Base-by-base conservation (phyloP, 2,888 invertebrate species). In the Harpagoxenus sublaevis region DNA sequence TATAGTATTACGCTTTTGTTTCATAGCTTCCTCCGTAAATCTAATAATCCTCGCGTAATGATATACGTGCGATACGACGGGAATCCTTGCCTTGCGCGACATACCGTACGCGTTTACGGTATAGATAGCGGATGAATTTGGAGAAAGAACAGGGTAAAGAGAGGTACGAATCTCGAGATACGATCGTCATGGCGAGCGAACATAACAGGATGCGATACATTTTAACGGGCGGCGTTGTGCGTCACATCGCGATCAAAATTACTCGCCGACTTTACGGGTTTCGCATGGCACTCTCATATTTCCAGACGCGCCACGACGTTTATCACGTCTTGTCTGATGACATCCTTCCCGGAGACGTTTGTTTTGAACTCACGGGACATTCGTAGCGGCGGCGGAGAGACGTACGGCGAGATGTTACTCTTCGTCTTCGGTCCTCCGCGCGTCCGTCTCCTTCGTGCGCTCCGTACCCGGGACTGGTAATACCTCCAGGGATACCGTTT, bases 281-380 rank as follows among this genome's bases (percentile, higher is more conserved):
- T 73, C 62, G 83, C 87, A 48, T 68, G 82, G 65, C 75, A 85
- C 60, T 68, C 87, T 89, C 89, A 84, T 89, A 88, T 86, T 84
- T 89, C 83, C 88, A 68, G 84, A 55, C 70, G 55, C 60, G 60
- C 68, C 70, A 42, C 78, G 75, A 66, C 88, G 88, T 90, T 90
- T 86, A 90, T 90, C 90, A 87, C 84, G 86, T 88, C 83, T 57
- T 82, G 85, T 89, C 88, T 84, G 88, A 90, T 85, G 90, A 89
- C 85, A 86, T 84, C 71, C 86, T 75, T 79, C 84, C 74, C 85
- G 84, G 85, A 84, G 88, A 90, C 87, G 90, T 90, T 90, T 89
- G 90, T 89, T 90, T 90, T 89, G 87, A 89, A 84, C 87, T 84
- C 71, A 28, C 85, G 84, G 71, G 88, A 90, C 90, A 75, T 85